Evolutionary conservation across 2,113 vertebrate species (phyloP), one percentile per base, ranked within the genome.

Genomic region (Mustelus asterias): DNA sequence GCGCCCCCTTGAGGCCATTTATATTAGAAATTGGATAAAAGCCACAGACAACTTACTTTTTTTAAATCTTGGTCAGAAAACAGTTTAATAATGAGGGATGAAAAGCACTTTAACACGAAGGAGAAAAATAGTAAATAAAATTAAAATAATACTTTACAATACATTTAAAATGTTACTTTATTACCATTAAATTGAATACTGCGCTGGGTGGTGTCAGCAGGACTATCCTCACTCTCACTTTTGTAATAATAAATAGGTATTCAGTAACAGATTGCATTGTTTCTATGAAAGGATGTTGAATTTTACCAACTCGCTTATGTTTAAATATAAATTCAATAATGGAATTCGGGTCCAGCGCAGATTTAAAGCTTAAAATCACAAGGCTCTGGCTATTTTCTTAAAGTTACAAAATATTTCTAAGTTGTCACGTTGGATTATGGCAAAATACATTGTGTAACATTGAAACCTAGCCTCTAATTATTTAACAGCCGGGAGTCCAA

Each of bases 401-500:
- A 72, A 95, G 37, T 95, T 44, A 18, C 94, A 69, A 70, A 44
- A 24, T 94, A 76, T 95, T 67, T 93, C 37, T 20, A 44, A 95
- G 26, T 72, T 72, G 26, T 69, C 41, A 37, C 54, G 41, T 44
- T 33, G 41, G 8, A 76, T 95, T 95, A 72, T 76, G 94, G 72
- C 18, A 72, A 95, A 95, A 72, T 54, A 76, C 44, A 48, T 16
- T 44, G 44, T 70, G 14, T 54, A 26, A 54, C 26, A 44, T 72
- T 33, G 65, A 70, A 29, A 94, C 8, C 37, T 70, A 72, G 93
- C 93, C 41, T 95, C 67, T 48, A 70, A 95, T 95, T 24, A 54
- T 95, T 95, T 95, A 70, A 69, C 69, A 76, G 67, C 94, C 72
- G 89, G 33, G 80, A 83, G 94, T 95, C 54, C 94, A 95, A 95